Base-by-base conservation (phyloP, 53 echinoderm and acorn worm genomes). In the Stichopus horrens region DNA sequence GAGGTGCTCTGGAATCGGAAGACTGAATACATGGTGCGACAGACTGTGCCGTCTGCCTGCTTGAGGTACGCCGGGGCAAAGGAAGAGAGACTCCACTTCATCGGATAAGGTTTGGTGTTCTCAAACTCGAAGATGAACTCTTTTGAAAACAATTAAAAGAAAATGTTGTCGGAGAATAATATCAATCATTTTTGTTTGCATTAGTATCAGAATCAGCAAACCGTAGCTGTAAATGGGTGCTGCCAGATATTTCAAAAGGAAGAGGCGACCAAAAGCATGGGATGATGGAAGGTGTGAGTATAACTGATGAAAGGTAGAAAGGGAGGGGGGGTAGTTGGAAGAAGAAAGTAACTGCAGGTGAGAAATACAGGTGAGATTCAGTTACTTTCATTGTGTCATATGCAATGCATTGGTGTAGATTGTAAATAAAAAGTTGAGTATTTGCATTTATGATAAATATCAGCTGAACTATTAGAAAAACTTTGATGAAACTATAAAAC, bases 11-110 rank as follows among this genome's bases (percentile, higher is more conserved):
- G 86, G 80, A 95, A 95, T 53, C 93, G 82, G 81, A 95, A 95
- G 10, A 88, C 95, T 2, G 95, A 90, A 83, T 95, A 95, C 0
- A 93, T 93, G 0, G 92, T 90, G 10, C 93, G 83, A 74, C 80
- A 95, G 22, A 93, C 88, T 52, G 93, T 90, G 9, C 90, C 90
- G 19, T 57, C 79, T 51, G 86, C 89, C 58, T 92, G 89, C 86
- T 93, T 94, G 75, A 93, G 93, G 73, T 94, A 93, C 75, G 95
- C 89, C 14, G 95, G 92, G 23, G 92, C 93, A 74, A 95, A 91
- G 16, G 95, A 95, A 5, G 95, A 93, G 18, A 95, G 68, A 68
- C 90, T 88, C 95, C 95, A 95, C 68, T 91, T 87, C n/a, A 93
- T 80, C 4, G 83, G 58, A 18, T 90, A 89, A 4, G 21, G 55